Evolutionary conservation across 2,888 invertebrate species (phyloP).

Genomic region (Volucella inflata): DNA sequence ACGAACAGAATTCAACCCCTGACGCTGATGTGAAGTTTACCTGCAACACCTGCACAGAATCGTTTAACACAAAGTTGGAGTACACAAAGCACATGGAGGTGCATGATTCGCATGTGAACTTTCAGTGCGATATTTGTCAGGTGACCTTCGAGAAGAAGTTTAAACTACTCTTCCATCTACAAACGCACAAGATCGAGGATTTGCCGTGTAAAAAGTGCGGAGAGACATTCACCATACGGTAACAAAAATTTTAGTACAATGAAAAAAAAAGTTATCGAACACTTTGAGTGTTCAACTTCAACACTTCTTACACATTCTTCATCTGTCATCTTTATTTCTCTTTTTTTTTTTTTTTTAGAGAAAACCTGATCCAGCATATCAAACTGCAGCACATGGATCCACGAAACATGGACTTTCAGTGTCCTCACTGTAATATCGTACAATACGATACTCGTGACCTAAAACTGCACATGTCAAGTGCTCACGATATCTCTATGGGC

Average conservation of each 20-base stretch:
- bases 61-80: slow-evolving; percentile 51
- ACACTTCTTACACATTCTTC: background rate
- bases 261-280: no score
- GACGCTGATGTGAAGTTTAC: slow-evolving; percentile 54
- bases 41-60: slow-evolving; percentile 66
- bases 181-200: slow-evolving; percentile 74
- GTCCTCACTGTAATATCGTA: slow-evolving; percentile 60
- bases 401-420: slow-evolving; percentile 71
- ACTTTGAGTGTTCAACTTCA: background rate
- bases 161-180: slow-evolving; percentile 72
- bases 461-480: slow-evolving; percentile 69
- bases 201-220: slow-evolving; percentile 72
- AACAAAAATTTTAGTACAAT: background rate
- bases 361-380: slow-evolving; percentile 71
- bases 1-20: slow-evolving; percentile 52
- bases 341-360: slow-evolving; percentile 51
- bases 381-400: slow-evolving; percentile 68
- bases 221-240: slow-evolving; percentile 71
- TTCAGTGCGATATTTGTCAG: slow-evolving; percentile 75
- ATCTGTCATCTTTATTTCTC: slow-evolving; percentile 4
- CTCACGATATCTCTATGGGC: slow-evolving; percentile 64
- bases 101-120: slow-evolving; percentile 65
- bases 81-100: slow-evolving; percentile 69
- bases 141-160: slow-evolving; percentile 72
- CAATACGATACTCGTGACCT: slow-evolving; percentile 73